Base-by-base conservation (phyloP, 1,140 invertebrate species). In the Drosophila equinoxialis region DNA sequence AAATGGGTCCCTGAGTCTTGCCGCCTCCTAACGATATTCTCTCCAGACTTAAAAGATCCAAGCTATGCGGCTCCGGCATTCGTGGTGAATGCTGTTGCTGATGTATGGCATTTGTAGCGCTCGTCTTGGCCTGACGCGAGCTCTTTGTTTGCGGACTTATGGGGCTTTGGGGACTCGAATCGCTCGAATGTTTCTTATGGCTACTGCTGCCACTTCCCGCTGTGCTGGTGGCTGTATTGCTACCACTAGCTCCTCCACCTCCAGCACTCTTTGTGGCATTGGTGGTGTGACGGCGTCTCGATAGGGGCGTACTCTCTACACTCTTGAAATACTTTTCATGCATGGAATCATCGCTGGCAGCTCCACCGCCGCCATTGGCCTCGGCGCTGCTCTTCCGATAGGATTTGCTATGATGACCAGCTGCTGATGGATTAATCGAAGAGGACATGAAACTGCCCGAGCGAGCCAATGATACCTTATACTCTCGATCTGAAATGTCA, bases 271-370 rank as follows among this genome's bases (percentile, higher is more conserved):
- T 76, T 0, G 59, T 87, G 35, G 85, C 73, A 57, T 92, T 84
- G n/a, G 91, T 89, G 37, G 90, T 91, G 69, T 92, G 90, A 0
- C 91, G 79, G n/a, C 94, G 93, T 61, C 93, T 92, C 14, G 94
- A 93, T 48, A 94, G 77, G 8, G 94, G 94, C 42, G 94, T 94
- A 81, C 94, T 94, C 71, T 94, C 94, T 55, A 94, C 94, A 20
- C 94, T 94, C 79, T 94, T 94, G 77, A 96, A 94, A 83, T 96
- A 96, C 79, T 96, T 96, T 83, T 96, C 96, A 90, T 96, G 96
- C 96, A 96, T 96, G 0, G 96, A 96, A 92, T 96, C 96, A 81
- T 96, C 96, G 33, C 94, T 93, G 23, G 93, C 93, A 6, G 93
- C 93, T 17, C 92, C 92, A 33, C 85, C 79, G 13, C 92, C 92